Evolutionary conservation across 2,888 invertebrate genomes (phyloP), one percentile per base, ranked within the genome.

Genomic region (Nymphalis urticae): DNA sequence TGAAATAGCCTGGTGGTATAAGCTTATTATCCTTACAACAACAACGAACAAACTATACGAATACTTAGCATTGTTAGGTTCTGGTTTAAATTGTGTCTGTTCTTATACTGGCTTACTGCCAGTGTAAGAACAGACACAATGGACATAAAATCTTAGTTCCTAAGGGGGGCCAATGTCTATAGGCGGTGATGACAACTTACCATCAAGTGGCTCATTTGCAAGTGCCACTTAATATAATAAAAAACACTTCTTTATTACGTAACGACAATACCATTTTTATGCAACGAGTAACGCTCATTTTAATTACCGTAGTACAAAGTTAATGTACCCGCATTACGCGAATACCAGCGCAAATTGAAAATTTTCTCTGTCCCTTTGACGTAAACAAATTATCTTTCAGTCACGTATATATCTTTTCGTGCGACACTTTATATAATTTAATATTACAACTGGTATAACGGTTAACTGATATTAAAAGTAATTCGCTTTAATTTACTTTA

Each of bases 321-420:
- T 61, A 64, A 50, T 32, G 51, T 50, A 32, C 17, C 54, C 27
- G 50, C 53, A 73, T 70, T 69, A 70, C 66, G 69, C 62, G 70
- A 75, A 76, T 76, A 70, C 75, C 75, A 66, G 42, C 27, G 62
- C 53, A 73, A 74, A 76, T 76, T 74, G 75, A 75, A 76, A 75
- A 73, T 71, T 75, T 69, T 66, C 72, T 64, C 54, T 58, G 69
- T 67, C 74, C 61, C 66, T 61, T 48, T 56, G 60, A 66, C 64
- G 56, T 47, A 56, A 73, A 70, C 64, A 71, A 75, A 72, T 75
- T 73, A 69, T 66, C 62, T 72, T 64, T 59, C 54, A 64, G 66
- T 58, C 32, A 61, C 50, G 58, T 62, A 65, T 32, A 32, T 54
- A 61, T 51, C 13, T 56, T 62, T 56, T 51, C 24, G 21, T 61